Base-by-base conservation (phyloP, 2,113 vertebrate species). In the Dicrurus megarhynchus region DNA sequence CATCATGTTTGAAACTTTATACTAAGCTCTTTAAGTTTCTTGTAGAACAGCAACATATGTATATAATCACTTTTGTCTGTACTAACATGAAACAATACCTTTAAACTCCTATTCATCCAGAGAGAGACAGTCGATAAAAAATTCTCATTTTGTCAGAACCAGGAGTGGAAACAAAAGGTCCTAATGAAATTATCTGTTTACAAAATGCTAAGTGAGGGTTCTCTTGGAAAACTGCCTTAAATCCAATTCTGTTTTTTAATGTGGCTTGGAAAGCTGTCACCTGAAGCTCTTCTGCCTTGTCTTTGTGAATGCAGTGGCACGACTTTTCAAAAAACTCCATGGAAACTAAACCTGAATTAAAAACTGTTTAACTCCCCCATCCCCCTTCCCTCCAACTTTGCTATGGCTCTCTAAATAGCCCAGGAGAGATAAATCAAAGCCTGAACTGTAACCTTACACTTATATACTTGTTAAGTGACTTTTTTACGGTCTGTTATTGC, bases 401-500 rank as follows among this genome's bases (percentile, higher is more conserved):
- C 75, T 90, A 44, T 41, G 77, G 81, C 70, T 96, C 93, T 97
- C 96, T 96, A 96, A 97, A 96, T 90, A 98, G 87, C 83, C 81
- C 90, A 93, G 89, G 96, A 97, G 86, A 98, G 94, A 98, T 96
- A 98, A 98, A 98, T 98, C 97, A 98, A 97, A 90, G 93, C 91
- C 95, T 96, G 97, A 97, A 98, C 96, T 98, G 97, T 98, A 98
- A 98, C 98, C 97, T 98, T 98, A 97, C 91, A 97, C 97, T 98
- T 98, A 98, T 53, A 97, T 97, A 98, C 97, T 98, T 98, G 97
- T 98, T 98, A 98, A 98, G 98, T 98, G 97, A 98, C 97, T 98
- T 98, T 98, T 98, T 98, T 97, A 98, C 75, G 97, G 95, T 98
- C 96, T 98, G 98, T 98, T 98, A 98, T 98, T 98, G 96, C 98